Evolutionary conservation across 2,113 vertebrate species (phyloP).

Genomic region (Vicugna pacos): DNA sequence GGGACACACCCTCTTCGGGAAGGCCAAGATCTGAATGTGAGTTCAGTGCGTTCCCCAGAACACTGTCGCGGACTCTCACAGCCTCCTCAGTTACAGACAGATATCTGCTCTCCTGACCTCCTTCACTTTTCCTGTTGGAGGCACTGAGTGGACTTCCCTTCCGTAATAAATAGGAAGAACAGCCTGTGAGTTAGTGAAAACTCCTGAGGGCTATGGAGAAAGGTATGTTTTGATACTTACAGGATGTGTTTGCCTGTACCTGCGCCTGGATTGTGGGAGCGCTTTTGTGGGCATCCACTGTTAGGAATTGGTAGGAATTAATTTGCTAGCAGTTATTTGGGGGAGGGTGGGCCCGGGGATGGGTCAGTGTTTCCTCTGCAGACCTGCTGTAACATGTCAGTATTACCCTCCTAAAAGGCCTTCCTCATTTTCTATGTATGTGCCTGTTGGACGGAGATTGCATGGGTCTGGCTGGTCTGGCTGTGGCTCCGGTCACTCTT

Average conservation of each 20-base stretch:
- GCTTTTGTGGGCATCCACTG: conserved; percentile 35
- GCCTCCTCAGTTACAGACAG: conserved; percentile 71
- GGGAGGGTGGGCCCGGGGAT: neutral
- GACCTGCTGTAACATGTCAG: conserved; percentile 4
- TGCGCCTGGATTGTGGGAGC: neutral
- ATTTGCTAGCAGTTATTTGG: conserved; percentile 68
- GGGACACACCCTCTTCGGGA: neutral
- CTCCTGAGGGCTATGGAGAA: conserved; percentile 58
- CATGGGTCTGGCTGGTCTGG: conserved; percentile 63
- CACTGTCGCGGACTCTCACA: conserved; percentile 68
- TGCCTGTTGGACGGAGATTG: conserved; percentile 9
- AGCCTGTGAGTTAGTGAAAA: conserved; percentile 64
- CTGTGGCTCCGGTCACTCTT: conserved; percentile 52
- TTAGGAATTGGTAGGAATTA: conserved; percentile 40
- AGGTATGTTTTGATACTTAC: conserved; percentile 58
- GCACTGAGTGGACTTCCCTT: conserved; percentile 52
- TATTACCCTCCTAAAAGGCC: conserved; percentile 57
- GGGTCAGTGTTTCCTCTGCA: neutral
- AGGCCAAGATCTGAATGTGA: conserved; percentile 52
- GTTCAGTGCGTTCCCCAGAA: conserved; percentile 42
- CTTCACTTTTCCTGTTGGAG: conserved; percentile 68
- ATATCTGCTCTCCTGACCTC: neutral
- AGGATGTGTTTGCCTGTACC: neutral
- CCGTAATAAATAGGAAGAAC: conserved; percentile 76
- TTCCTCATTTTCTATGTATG: conserved; percentile 22